Evolutionary conservation across 1,140 invertebrate species (phyloP).

Genomic region (Leptestheria dahalacensis): DNA sequence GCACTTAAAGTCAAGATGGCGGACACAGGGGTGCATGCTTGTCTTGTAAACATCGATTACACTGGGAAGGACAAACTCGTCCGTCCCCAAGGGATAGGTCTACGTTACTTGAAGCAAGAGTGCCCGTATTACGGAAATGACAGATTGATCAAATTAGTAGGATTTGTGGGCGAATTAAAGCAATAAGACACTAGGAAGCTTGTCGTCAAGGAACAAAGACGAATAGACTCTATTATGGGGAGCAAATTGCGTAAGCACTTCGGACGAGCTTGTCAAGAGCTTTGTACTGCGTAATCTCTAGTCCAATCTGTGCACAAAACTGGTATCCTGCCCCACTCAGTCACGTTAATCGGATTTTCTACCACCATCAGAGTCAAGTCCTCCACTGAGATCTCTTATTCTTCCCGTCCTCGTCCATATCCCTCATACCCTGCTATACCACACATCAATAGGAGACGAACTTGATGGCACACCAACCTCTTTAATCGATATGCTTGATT

Average conservation of each 20-base stretch:
- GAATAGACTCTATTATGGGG: neutral
- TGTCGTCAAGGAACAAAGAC: conserved; percentile 3
- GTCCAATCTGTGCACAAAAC: neutral
- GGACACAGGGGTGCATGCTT: too few relatives aligned
- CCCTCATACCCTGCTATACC: too few relatives aligned
- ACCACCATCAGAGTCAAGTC: neutral
- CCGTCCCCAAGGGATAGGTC: too few relatives aligned
- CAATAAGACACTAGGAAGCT: conserved; percentile 14
- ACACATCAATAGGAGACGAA: neutral
- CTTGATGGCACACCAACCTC: conserved; percentile 39
- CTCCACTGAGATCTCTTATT: too few relatives aligned
- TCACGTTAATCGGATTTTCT: neutral
- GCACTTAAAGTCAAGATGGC: too few relatives aligned
- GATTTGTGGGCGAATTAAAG: too few relatives aligned
- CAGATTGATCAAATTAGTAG: too few relatives aligned
- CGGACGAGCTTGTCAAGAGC: neutral
- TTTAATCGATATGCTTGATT: conserved; percentile 58
- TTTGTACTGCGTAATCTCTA: neutral
- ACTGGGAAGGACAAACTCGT: too few relatives aligned
- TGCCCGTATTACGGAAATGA: too few relatives aligned
- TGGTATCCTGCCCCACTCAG: neutral
- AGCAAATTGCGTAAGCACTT: neutral
- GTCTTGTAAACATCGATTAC: too few relatives aligned
- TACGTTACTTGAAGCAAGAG: too few relatives aligned
- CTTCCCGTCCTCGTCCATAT: too few relatives aligned